These are phyloP conservation scores for Callimorpha dominula DNA, from an alignment of 2,888 invertebrate genomes.

Conservation along the genomic window DNA sequence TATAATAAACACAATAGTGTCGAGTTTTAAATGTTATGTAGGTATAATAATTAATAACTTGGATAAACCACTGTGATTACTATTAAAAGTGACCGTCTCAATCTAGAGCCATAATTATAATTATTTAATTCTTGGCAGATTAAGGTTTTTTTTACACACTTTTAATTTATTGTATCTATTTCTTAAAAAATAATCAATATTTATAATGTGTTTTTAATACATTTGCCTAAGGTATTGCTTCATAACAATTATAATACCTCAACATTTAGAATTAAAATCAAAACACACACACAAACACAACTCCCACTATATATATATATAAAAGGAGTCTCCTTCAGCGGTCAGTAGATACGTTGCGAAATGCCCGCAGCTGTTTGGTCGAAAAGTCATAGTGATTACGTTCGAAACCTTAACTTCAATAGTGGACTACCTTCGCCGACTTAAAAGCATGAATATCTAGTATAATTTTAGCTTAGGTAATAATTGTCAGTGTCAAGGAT, in stretches of 20 bases:
- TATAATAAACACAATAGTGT: too few relatives aligned
- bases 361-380: constrained; percentile 8
- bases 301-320: background rate
- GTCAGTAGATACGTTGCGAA: constrained; percentile 5
- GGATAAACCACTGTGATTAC: too few relatives aligned
- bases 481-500: constrained; percentile 53
- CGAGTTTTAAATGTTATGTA: too few relatives aligned
- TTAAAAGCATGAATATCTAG: constrained; percentile 19
- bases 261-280: background rate
- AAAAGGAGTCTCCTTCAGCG: background rate
- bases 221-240: too few relatives aligned
- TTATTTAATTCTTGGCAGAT: too few relatives aligned
- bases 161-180: too few relatives aligned
- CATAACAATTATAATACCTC: background rate
- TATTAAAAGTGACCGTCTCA: too few relatives aligned
- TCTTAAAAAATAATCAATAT: too few relatives aligned
- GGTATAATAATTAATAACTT: too few relatives aligned
- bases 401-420: constrained; percentile 18
- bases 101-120: too few relatives aligned
- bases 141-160: too few relatives aligned
- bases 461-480: constrained; percentile 23
- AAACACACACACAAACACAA: background rate
- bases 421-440: constrained; percentile 27
- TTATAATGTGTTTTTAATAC: too few relatives aligned
- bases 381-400: constrained; percentile 18